phyloP scores from a whole-genome alignment of 2,113 vertebrate genomes.

The Jaculus jaculus region DNA sequence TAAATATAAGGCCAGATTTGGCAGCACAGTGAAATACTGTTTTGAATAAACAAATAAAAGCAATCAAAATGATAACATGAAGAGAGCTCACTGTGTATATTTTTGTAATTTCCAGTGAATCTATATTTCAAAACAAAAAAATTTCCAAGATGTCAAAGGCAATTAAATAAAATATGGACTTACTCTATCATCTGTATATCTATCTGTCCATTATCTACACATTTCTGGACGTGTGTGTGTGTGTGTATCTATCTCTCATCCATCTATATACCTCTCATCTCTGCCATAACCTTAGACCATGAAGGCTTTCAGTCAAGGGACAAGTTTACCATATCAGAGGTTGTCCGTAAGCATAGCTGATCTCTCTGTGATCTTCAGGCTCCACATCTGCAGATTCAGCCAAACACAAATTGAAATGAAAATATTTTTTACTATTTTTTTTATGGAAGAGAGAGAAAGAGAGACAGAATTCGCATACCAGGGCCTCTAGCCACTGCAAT shows the following conservation, averaged over 20 bases:
- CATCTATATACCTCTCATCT: too few relatives aligned
- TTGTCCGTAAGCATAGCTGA: background rate
- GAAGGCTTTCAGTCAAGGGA: background rate
- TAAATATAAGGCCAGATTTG: background rate
- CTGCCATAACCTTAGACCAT: background rate
- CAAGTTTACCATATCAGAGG: background rate
- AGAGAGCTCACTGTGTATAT: background rate
- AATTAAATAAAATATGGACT: background rate
- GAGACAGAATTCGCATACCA: too few relatives aligned
- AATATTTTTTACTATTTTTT: background rate
- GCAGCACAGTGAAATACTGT: background rate
- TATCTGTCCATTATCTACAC: background rate
- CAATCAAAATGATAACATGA: background rate
- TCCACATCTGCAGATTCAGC: background rate
- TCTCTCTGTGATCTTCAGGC: background rate
- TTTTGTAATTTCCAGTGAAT: background rate
- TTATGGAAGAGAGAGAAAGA: too few relatives aligned
- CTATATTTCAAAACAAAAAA: background rate
- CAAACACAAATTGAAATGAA: background rate
- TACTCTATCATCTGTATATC: background rate
- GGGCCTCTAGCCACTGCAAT: too few relatives aligned
- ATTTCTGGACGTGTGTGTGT: too few relatives aligned
- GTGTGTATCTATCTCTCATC: too few relatives aligned
- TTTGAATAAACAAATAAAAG: background rate
- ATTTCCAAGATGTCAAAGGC: slow-evolving; percentile 1